These are phyloP conservation scores for Copidosoma aretas DNA, from an alignment of 2,888 invertebrate species.

Conservation along the genomic window DNA sequence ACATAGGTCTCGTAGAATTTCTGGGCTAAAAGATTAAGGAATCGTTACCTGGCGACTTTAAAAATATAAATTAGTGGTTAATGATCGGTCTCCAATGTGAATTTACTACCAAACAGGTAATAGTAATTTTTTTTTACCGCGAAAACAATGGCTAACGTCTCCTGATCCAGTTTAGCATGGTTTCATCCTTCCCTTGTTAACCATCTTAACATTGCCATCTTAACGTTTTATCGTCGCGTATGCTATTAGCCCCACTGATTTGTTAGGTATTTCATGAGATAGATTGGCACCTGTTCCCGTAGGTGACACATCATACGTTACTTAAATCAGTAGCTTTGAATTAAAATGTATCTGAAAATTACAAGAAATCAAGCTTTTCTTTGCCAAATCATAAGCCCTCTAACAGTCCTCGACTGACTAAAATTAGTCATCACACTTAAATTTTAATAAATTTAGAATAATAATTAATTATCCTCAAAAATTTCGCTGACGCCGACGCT, in stretches of 20 bases:
- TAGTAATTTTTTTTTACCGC: constrained; percentile 51
- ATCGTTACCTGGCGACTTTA: no score
- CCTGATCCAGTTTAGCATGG: constrained; percentile 47
- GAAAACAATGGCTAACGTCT: constrained; percentile 54
- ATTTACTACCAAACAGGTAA: constrained; percentile 51
- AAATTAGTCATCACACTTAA: neutral
- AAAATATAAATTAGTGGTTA: constrained; percentile 50
- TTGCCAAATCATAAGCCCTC: constrained; percentile 1
- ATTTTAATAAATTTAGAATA: constrained; percentile 7
- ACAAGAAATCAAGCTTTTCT: constrained; percentile 20
- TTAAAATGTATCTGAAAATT: constrained; percentile 25
- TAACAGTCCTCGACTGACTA: neutral
- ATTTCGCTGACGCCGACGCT: no score
- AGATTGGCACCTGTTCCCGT: constrained; percentile 50
- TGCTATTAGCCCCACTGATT: constrained; percentile 39
- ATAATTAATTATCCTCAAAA: constrained; percentile 5
- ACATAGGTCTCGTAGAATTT: no score
- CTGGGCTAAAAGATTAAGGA: no score
- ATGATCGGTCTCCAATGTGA: constrained; percentile 50
- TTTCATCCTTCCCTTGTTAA: constrained; percentile 36
- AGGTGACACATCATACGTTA: constrained; percentile 54
- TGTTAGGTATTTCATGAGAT: constrained; percentile 40
- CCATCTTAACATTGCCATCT: no score
- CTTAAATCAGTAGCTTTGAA: constrained; percentile 23
- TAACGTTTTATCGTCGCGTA: no score